Evolutionary conservation across 2,113 vertebrate genomes (phyloP).

Genomic region (Oncorhynchus keta): DNA sequence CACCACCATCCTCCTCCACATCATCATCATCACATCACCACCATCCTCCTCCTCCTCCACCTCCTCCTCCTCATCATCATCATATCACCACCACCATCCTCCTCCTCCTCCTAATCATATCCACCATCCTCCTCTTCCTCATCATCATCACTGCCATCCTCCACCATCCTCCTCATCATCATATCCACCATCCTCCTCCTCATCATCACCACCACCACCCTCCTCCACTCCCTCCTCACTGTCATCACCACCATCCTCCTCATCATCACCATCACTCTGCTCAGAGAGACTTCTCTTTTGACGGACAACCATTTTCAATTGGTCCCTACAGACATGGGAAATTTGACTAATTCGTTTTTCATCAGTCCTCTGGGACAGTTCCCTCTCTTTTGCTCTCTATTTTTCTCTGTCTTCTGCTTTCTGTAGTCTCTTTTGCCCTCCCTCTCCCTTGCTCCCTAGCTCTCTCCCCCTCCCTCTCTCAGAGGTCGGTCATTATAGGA

Average conservation of each 20-base stretch:
- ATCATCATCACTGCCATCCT: too few species aligned
- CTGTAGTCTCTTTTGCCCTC: neutral
- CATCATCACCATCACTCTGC: neutral
- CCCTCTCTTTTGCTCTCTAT: neutral
- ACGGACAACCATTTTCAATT: neutral
- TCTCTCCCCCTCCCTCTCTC: slow-evolving; percentile 3
- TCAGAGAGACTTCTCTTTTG: neutral
- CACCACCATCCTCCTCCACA: too few species aligned
- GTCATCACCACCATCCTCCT: neutral
- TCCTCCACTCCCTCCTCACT: neutral
- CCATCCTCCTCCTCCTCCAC: too few species aligned
- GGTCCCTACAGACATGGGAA: neutral
- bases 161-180: neutral
- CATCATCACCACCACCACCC: neutral
- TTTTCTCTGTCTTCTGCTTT: neutral
- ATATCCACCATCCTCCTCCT: neutral
- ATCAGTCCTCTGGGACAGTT: neutral
- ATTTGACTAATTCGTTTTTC: slow-evolving; percentile 9
- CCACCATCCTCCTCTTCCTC: too few species aligned
- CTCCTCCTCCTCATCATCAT: too few species aligned
- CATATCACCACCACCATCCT: too few species aligned
- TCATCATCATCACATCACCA: too few species aligned
- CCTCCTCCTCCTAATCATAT: too few species aligned
- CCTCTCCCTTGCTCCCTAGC: neutral
- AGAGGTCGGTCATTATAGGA: slow-evolving; percentile 51